phyloP scores from a whole-genome alignment of 1,140 invertebrate species.

The Drosophila repletoides region DNA sequence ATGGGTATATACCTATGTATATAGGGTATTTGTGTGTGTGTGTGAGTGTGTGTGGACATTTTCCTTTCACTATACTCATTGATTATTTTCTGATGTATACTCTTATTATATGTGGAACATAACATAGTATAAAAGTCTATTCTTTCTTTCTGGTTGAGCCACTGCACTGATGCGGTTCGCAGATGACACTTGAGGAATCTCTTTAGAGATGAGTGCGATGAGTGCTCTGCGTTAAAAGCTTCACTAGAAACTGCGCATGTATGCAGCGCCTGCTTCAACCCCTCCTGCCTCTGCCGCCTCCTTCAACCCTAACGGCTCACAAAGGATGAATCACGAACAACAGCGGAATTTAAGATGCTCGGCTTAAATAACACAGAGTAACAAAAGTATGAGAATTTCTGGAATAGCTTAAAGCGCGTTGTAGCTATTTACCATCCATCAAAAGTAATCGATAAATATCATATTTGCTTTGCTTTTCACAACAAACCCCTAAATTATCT shows the following conservation, averaged over 20 bases:
- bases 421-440: no score
- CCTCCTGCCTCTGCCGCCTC: neutral
- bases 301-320: neutral
- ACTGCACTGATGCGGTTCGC: constrained; percentile 30
- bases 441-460: no score
- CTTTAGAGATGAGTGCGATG: constrained; percentile 1
- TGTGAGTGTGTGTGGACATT: constrained; percentile 10
- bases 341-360: neutral
- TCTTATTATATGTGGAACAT: constrained; percentile 57
- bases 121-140: constrained; percentile 12
- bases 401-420: no score
- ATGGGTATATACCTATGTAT: neutral
- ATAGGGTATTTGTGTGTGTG: neutral
- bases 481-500: no score
- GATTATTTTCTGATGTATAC: constrained; percentile 59
- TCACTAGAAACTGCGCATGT: constrained; percentile 50
- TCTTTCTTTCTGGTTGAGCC: constrained; percentile 25
- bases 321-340: constrained; percentile 54
- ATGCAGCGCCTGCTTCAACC: constrained; percentile 16
- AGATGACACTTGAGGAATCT: constrained; percentile 51
- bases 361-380: neutral
- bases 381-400: no score
- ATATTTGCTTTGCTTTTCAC: no score
- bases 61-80: constrained; percentile 62
- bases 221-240: constrained; percentile 15